Base-by-base conservation (phyloP, 2,113 vertebrate genomes). In the Nycticebus coucang region DNA sequence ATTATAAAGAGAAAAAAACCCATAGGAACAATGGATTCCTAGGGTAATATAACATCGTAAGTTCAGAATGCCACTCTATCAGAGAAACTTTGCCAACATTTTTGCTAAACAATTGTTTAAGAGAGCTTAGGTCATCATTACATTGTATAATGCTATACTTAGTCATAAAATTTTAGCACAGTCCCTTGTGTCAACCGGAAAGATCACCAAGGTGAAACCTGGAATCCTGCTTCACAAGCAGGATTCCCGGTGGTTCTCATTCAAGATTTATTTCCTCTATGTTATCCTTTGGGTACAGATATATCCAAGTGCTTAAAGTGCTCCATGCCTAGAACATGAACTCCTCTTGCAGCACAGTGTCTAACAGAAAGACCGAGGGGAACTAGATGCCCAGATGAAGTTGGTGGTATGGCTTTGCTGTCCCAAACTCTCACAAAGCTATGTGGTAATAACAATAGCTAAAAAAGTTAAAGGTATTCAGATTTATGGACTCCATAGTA, bases 191-290 rank as follows among this genome's bases (percentile, higher is more conserved):
- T 82, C n/a, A 21, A 69, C 30, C 10, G 84, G 53, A 86, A 95
- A 18, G 4, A 13, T 2, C 6, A 0, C n/a, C 13, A 28, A 2
- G 0, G 7, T 17, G 9, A 68, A 81, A 84, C 1, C 9, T 5
- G 50, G 35, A 71, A 1, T 0, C 7, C 0, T 45, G 2, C 4
- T 22, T 64, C 1, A 21, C 33, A 59, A 86, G 22, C 15, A 64
- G 2, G 60, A 4, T 50, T 37, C 33, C 15, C n/a, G 7, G 4
- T n/a, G 22, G 11, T 60, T 5, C 5, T 68, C 11, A 50, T 37
- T 69, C 9, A 28, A 71, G 22, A 89, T 57, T 28, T 64, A 17
- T 12, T 4, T 26, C 5, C 2, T 1, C 7, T 18, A 55, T 24
- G 7, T 50, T 77, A 53, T 85, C 55, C 45, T 59, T 8, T 53